Percentiles rank a stretch among this genome's conserved stretches.
These are phyloP conservation scores for Argyra leucocephala DNA, from an alignment of 2,888 invertebrate species.

Conservation along the genomic window DNA sequence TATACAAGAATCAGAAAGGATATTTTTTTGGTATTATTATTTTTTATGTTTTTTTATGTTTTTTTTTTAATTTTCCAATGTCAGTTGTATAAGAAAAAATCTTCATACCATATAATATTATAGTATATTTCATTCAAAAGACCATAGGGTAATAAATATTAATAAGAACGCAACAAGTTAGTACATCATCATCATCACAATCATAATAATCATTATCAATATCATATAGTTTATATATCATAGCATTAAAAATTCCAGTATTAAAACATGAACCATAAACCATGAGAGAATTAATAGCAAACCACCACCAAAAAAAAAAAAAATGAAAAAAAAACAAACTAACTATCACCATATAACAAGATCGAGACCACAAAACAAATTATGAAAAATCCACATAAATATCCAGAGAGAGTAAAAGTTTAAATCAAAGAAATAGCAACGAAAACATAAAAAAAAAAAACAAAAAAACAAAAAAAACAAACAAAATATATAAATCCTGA, in stretches of 20 bases:
- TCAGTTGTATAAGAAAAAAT: background rate
- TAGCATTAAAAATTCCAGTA: no score
- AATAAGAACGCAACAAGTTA: background rate
- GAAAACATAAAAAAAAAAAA: background rate
- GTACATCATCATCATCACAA: background rate
- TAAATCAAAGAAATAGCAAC: no score
- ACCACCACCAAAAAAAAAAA: no score
- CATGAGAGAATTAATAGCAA: background rate
- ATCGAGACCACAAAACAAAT: slow-evolving; percentile 2
- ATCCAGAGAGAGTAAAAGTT: background rate
- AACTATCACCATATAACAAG: background rate
- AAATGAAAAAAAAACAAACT: background rate
- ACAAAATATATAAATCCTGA: background rate
- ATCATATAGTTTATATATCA: background rate
- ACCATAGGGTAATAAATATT: background rate
- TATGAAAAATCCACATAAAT: slow-evolving; percentile 2
- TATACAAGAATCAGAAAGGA: no score
- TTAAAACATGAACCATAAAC: no score
- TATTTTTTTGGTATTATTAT: no score
- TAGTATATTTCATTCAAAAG: no score
- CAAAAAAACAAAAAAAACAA: background rate
- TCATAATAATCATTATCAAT: no score
- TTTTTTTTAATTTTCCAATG: background rate
- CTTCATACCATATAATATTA: no score
- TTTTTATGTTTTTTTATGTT: background rate